phyloP scores from a whole-genome alignment of 1,140 invertebrate genomes.

The Pseudomyrmex concolor region DNA sequence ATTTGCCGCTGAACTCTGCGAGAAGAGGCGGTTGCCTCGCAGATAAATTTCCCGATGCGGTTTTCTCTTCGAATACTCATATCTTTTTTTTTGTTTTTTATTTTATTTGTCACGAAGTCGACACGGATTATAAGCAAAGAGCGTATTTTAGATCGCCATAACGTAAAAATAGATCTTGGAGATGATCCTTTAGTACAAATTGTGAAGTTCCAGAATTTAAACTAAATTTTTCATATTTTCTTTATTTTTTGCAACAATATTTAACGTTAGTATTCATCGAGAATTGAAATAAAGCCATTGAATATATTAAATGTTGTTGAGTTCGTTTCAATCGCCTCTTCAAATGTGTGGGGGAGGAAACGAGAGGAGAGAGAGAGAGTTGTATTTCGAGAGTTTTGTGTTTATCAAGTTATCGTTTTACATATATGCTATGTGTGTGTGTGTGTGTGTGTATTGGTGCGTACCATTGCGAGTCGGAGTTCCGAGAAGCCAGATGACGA shows the following conservation, averaged over 20 bases:
- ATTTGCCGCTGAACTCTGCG: constrained; percentile 60
- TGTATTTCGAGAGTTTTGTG: constrained; percentile 28
- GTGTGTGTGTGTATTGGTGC: neutral
- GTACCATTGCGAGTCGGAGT: constrained; percentile 23
- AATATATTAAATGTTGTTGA: neutral
- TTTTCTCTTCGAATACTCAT: constrained; percentile 33
- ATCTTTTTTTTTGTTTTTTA: neutral
- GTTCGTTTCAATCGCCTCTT: neutral
- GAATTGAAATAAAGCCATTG: too few species aligned
- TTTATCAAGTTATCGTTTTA: constrained; percentile 50
- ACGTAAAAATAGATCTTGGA: neutral
- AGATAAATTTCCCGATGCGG: constrained; percentile 21
- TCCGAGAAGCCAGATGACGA: constrained; percentile 42
- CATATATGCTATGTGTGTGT: neutral
- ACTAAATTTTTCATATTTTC: neutral
- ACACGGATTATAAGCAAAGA: constrained; percentile 3
- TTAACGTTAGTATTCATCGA: too few species aligned
- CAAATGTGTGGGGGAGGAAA: too few species aligned
- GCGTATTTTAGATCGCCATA: neutral
- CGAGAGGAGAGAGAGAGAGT: too few species aligned
- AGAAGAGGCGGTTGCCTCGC: constrained; percentile 7
- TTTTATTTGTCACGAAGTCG: neutral
- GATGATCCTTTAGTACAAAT: constrained; percentile 15
- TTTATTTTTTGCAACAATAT: neutral
- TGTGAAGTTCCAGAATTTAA: too few species aligned